phyloP scores from a whole-genome alignment of 2,797 vertebrate genomes.

The Gobionotothen gibberifrons region DNA sequence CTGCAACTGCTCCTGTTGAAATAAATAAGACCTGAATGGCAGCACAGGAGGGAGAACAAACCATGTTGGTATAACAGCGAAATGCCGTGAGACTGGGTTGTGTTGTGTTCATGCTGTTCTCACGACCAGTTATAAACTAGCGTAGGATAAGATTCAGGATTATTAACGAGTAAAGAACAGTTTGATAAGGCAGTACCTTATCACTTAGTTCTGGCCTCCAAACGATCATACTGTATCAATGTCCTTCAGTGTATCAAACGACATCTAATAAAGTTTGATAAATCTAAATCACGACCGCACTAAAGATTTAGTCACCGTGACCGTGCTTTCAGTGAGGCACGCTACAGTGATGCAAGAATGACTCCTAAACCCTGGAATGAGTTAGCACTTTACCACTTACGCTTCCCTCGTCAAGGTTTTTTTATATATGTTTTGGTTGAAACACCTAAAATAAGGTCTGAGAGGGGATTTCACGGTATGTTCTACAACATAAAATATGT shows the following conservation, averaged over 20 bases:
- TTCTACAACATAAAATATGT: too few relatives aligned
- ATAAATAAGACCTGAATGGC: background rate
- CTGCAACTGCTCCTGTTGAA: background rate
- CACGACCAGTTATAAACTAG: background rate
- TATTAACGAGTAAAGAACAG: slow-evolving; percentile 29
- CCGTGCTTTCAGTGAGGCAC: background rate
- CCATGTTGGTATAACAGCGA: background rate
- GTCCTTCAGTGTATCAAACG: slow-evolving; percentile 6
- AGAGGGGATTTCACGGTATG: too few relatives aligned
- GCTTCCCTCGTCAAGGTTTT: too few relatives aligned
- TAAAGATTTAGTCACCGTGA: background rate
- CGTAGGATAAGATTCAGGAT: slow-evolving; percentile 49
- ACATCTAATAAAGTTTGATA: background rate
- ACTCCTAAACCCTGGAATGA: too few relatives aligned
- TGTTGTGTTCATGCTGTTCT: background rate
- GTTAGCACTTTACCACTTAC: too few relatives aligned
- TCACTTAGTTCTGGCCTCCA: background rate
- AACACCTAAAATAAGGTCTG: too few relatives aligned
- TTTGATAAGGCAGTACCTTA: slow-evolving; percentile 18
- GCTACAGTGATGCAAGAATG: too few relatives aligned
- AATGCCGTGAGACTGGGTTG: too few relatives aligned
- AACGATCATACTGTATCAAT: background rate
- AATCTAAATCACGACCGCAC: background rate
- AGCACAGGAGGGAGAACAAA: background rate
- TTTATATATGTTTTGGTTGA: too few relatives aligned